These are phyloP conservation scores for Hycleus phaleratus DNA, from an alignment of 1,140 invertebrate genomes.

Conservation along the genomic window DNA sequence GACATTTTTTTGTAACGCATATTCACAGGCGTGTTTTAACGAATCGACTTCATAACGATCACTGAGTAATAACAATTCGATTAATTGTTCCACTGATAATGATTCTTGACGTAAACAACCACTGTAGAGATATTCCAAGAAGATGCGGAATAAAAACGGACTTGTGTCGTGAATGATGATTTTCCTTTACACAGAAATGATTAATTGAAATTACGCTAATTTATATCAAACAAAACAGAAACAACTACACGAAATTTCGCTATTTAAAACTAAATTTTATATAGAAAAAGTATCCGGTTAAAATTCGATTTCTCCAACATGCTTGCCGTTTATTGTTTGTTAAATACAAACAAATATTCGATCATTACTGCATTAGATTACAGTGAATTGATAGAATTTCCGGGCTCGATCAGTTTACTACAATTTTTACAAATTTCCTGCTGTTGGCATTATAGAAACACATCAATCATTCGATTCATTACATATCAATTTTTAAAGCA, in stretches of 20 bases:
- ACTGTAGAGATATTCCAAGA: conserved; percentile 58
- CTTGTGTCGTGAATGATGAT: conserved; percentile 59
- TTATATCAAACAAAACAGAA: not conserved
- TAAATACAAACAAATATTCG: no score
- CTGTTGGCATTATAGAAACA: no score
- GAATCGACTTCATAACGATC: conserved; percentile 51
- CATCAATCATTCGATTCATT: no score
- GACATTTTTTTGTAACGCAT: conserved; percentile 48
- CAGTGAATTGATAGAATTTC: no score
- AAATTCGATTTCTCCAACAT: no score
- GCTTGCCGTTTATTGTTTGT: no score
- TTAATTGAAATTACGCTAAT: not conserved
- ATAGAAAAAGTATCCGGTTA: no score
- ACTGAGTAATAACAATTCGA: conserved; percentile 54
- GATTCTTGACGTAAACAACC: conserved; percentile 46
- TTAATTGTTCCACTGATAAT: conserved; percentile 51
- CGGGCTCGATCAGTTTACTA: no score
- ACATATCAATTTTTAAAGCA: not conserved
- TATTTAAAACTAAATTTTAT: no score
- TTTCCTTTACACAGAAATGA: conserved; percentile 45
- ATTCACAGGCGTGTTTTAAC: conserved; percentile 54
- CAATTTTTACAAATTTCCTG: no score
- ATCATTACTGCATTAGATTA: no score
- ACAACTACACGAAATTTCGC: not conserved
- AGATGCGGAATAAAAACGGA: conserved; percentile 52